These are phyloP conservation scores for Cataglyphis hispanica DNA, from an alignment of 1,140 invertebrate genomes.

Conservation along the genomic window DNA sequence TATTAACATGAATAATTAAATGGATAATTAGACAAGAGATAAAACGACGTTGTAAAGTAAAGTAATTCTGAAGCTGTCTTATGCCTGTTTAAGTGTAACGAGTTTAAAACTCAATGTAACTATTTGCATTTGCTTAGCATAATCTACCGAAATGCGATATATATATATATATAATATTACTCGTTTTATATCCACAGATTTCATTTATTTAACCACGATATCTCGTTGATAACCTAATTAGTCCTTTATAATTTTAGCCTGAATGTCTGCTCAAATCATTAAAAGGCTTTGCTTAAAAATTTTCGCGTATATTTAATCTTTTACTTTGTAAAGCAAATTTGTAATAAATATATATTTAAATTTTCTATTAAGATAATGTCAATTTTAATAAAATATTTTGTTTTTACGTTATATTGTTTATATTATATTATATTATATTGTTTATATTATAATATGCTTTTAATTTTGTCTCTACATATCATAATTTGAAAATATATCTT, in stretches of 20 bases:
- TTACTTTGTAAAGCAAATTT: conserved; percentile 3
- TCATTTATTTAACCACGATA: conserved; percentile 33
- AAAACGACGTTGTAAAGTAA: conserved; percentile 32
- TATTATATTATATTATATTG: background rate
- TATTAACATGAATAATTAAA: conserved; percentile 53
- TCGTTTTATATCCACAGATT: conserved; percentile 41
- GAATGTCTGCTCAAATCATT: background rate
- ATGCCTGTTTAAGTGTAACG: conserved; percentile 47
- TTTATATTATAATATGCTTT: too few species aligned
- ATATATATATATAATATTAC: conserved; percentile 17
- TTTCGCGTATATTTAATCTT: background rate
- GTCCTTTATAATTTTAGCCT: conserved; percentile 1
- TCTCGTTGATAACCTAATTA: background rate
- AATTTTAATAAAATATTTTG: background rate
- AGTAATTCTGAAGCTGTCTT: conserved; percentile 39
- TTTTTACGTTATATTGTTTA: background rate
- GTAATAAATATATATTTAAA: background rate
- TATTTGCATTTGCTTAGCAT: conserved; percentile 41
- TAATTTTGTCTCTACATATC: too few species aligned
- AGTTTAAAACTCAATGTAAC: conserved; percentile 58
- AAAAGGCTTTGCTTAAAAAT: background rate
- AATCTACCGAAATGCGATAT: conserved; percentile 21
- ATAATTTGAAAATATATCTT: too few species aligned
- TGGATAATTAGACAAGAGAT: conserved; percentile 46
- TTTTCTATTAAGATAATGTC: background rate